These are phyloP conservation scores for Cairina moschata DNA, from an alignment of 2,113 vertebrate genomes.

Conservation along the genomic window DNA sequence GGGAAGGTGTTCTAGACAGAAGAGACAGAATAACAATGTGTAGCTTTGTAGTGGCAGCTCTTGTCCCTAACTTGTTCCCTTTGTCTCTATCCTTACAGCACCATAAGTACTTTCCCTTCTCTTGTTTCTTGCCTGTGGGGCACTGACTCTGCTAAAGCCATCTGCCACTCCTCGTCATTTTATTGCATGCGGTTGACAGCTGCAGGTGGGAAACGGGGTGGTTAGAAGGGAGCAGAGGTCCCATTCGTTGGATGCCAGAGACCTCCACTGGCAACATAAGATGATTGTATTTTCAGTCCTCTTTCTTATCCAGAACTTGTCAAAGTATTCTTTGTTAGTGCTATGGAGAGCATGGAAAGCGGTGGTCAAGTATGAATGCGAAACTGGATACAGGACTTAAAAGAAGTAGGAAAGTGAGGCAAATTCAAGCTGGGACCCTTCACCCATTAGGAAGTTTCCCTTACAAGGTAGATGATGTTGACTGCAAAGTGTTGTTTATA, in stretches of 20 bases:
- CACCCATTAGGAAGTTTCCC: background rate
- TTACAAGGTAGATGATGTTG: background rate
- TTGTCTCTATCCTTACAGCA: background rate
- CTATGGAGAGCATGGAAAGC: background rate
- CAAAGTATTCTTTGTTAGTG: background rate
- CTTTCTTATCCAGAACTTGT: background rate
- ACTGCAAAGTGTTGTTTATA: background rate
- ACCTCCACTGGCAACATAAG: constrained; percentile 14
- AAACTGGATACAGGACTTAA: background rate
- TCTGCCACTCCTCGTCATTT: constrained; percentile 14
- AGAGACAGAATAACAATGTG: background rate
- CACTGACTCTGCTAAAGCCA: constrained; percentile 33
- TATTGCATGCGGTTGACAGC: constrained; percentile 34
- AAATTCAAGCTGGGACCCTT: background rate
- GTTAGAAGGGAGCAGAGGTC: background rate
- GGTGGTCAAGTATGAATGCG: accelerated
- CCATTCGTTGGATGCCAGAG: background rate
- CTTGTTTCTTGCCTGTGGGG: constrained; percentile 10
- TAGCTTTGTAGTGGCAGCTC: background rate
- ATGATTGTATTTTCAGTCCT: background rate
- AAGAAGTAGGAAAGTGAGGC: background rate
- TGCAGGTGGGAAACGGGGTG: constrained; percentile 13
- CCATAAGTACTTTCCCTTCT: background rate
- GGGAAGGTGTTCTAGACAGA: background rate
- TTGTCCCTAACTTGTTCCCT: background rate